Evolutionary conservation across 2,797 vertebrate genomes (phyloP), one percentile per base, ranked within the genome.

Genomic region (Babyrousa celebensis): DNA sequence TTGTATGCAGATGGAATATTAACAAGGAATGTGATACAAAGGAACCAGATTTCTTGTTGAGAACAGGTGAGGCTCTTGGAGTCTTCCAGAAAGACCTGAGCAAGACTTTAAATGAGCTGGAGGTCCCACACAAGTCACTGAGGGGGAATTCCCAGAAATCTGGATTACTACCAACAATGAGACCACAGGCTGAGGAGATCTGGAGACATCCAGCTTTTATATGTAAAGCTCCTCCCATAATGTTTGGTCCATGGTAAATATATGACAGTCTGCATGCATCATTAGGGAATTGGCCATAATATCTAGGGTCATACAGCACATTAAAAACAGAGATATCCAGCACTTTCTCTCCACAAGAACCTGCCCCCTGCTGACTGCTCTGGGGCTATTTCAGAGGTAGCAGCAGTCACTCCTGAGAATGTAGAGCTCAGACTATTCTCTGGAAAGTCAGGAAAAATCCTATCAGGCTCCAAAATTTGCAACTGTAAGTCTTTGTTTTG

Each of bases 381-480:
- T 72, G 62, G 14, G 10, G 2, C 74, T 62, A 43, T 65, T 90
- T 77, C 56, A 52, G 65, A 89, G 65, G 63, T 16, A 58, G 65
- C 25, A 36, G 36, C 29, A 32, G 60, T 62, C n/a, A 25, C 25
- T 58, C 43, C n/a, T 23, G 43, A 63, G 52, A 89, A 74, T 5
- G 7, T 2, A 3, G 29, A 87, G 16, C 87, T 96, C 43, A 84
- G 21, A 48, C 27, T 79, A 32, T 18, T 68, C 54, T 58, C 25
- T 14, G 15, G 70, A 89, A 85, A 92, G 43, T 83, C 20, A 15
- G 74, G 52, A 14, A 94, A 94, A 95, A 85, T 80, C 60, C 36
- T 27, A 27, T 17, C 9, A 54, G 52, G 6, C 70, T 72, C 74
- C 12, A 29, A 56, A 70, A 67, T 92, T 65, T 63, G 56, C 40